Base-by-base conservation (phyloP, 2,888 invertebrate species). In the Deroplatys truncata region DNA sequence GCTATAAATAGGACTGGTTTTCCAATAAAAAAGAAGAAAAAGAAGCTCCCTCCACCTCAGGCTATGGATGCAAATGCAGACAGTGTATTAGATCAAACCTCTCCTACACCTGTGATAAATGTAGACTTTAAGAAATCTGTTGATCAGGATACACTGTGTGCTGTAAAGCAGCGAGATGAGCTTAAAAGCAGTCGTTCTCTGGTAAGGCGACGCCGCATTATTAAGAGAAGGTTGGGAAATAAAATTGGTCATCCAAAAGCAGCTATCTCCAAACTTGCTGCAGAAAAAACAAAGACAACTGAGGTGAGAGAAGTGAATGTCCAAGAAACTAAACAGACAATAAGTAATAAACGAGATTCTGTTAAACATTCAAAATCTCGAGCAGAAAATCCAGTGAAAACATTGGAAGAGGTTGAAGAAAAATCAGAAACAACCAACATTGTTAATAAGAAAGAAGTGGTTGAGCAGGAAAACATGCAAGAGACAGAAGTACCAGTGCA, bases 1-100 rank as follows among this genome's bases (percentile, higher is more conserved):
- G 96, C 97, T 29, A 96, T 97, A 84, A 98, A 98, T 92, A 95
- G 97, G 91, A 98, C 98, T 28, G 98, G 98, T 7, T 98, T 98
- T 93, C 98, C 98, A 0, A 97, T 96, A 31, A 94, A 97, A 28
- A 97, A 97, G 92, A 96, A 96, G 92, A 98, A 97, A 93, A 98
- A 97, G 92, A 97, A 97, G 92, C 97, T 96, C 25, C 84, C 86
- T 56, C 87, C 83, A 28, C 56, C 31, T 25, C 72, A 84, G 29
- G 28, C 20, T 86, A n/a, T 43, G 49, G 28, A 84, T 49, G 84
- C 28, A 82, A 28, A 43, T 84, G 86, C 56, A 72, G 56, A 72
- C 20, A 72, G 56, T 72, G 56, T 72, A 72, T 72, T 72, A 72
- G 56, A 72, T 72, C 56, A 72, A 7, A 72, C 84, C 86, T 56